Conservation (phyloP, 2,888 invertebrate genomes). For the Nineta flava region DNA sequence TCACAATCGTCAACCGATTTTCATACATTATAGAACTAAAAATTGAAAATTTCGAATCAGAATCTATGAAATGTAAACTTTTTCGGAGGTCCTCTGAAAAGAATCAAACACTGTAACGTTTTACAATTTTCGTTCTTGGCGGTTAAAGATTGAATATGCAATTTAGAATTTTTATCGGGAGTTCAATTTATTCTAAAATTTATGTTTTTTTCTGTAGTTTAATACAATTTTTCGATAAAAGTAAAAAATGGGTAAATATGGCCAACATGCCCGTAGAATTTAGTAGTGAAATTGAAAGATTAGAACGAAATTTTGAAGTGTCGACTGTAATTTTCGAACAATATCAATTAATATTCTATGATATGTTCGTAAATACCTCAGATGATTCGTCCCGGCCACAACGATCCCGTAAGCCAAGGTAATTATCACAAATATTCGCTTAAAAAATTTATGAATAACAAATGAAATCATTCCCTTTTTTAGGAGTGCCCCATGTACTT, state of each 20-base stretch:
- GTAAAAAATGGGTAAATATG: slow-evolving; percentile 93
- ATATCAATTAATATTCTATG: slow-evolving; percentile 73
- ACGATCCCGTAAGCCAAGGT: slow-evolving; percentile 45
- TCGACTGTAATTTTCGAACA: slow-evolving; percentile 88
- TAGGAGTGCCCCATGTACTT: slow-evolving; percentile 62
- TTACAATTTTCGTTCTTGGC: neutral
- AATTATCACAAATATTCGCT: slow-evolving; percentile 17
- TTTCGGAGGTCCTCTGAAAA: no score
- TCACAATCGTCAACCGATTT: no score
- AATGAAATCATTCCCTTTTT: slow-evolving; percentile 10
- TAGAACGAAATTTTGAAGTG: slow-evolving; percentile 85
- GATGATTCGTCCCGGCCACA: slow-evolving; percentile 36
- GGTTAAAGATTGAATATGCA: no score
- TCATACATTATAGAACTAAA: no score
- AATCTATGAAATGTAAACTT: no score
- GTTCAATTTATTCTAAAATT: neutral
- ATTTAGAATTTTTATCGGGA: no score
- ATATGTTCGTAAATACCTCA: slow-evolving; percentile 63
- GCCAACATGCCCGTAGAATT: slow-evolving; percentile 72
- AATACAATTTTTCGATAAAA: slow-evolving; percentile 86
- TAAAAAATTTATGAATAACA: neutral
- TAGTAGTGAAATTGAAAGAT: slow-evolving; percentile 60
- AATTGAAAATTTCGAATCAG: no score
- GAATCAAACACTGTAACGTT: neutral
- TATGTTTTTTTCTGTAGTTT: slow-evolving; percentile 43